A percentile compares a stretch with the other conserved stretches of the same genome.
Evolutionary conservation across 2,113 vertebrate genomes (phyloP).

Genomic region (Serinus canaria): DNA sequence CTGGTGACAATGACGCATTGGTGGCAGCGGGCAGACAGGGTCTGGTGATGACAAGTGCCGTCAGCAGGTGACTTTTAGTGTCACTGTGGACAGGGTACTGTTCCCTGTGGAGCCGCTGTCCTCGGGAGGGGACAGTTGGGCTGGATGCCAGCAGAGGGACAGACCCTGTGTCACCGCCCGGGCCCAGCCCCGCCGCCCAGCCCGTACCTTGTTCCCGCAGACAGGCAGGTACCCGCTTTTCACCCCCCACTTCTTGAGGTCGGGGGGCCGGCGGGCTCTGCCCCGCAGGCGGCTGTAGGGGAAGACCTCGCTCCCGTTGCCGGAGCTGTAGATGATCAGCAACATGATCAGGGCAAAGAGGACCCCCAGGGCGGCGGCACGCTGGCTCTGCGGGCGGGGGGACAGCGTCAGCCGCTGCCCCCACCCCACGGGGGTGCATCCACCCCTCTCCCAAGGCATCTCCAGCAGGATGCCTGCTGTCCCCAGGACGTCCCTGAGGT

Average conservation of each 20-base stretch:
- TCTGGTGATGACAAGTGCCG: slow-evolving; percentile 59
- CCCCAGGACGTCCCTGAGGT: not conserved
- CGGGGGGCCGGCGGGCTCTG: slow-evolving; percentile 59
- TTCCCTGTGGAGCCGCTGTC: not conserved
- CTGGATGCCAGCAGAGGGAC: not conserved
- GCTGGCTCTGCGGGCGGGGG: slow-evolving; percentile 77
- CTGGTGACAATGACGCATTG: slow-evolving; percentile 92
- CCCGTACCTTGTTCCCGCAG: slow-evolving; percentile 88
- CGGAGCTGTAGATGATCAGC: slow-evolving; percentile 93
- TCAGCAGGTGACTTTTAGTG: not conserved
- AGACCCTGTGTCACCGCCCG: rapidly evolving
- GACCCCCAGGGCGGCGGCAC: slow-evolving; percentile 81
- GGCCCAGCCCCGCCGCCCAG: rapidly evolving
- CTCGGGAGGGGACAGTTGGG: not conserved
- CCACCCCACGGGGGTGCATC: not conserved
- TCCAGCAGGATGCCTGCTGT: not conserved
- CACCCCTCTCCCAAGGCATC: rapidly evolving
- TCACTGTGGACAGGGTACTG: not conserved
- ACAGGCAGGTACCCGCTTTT: slow-evolving; percentile 81
- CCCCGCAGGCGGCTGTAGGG: slow-evolving; percentile 68
- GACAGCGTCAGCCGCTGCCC: not conserved
- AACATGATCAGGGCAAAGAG: slow-evolving; percentile 88
- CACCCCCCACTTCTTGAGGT: slow-evolving; percentile 87
- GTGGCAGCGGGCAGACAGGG: slow-evolving; percentile 81
- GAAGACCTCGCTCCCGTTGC: slow-evolving; percentile 78